Evolutionary conservation across 2,797 vertebrate genomes (phyloP).

Genomic region (Pseudotriccus pelzelni): DNA sequence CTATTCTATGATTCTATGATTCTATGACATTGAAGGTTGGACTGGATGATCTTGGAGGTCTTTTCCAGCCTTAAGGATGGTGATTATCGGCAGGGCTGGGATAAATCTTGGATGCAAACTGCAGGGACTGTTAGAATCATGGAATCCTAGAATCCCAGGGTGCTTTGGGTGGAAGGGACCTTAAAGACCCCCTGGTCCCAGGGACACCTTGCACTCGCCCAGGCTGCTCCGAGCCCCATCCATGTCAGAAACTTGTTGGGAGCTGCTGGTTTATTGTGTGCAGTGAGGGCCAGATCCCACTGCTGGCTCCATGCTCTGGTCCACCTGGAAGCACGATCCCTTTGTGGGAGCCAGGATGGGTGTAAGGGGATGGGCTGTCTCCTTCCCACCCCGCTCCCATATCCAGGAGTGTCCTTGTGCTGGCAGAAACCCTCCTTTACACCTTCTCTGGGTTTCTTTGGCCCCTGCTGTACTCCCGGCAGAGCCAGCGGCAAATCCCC

Average conservation of each 20-base stretch:
- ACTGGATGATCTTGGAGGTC: no score
- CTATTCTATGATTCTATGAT: no score
- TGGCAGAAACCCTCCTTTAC: background rate
- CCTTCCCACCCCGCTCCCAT: background rate
- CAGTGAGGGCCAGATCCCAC: no score
- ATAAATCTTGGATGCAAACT: no score
- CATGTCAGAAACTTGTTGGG: no score
- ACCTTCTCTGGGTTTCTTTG: background rate
- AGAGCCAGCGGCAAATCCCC: background rate
- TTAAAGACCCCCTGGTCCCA: background rate
- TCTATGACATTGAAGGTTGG: no score
- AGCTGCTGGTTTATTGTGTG: no score
- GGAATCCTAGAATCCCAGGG: background rate
- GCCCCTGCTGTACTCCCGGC: background rate
- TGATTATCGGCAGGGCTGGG: no score
- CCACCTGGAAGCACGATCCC: background rate
- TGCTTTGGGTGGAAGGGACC: background rate
- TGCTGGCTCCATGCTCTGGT: background rate
- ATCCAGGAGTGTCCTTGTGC: background rate
- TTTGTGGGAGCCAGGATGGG: background rate
- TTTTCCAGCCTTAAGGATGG: background rate
- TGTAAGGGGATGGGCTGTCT: background rate
- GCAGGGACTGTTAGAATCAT: background rate
- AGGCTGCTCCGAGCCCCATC: background rate
- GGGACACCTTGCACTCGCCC: background rate